Evolutionary conservation across 2,888 invertebrate genomes (phyloP).

Genomic region (Lottia scabra): DNA sequence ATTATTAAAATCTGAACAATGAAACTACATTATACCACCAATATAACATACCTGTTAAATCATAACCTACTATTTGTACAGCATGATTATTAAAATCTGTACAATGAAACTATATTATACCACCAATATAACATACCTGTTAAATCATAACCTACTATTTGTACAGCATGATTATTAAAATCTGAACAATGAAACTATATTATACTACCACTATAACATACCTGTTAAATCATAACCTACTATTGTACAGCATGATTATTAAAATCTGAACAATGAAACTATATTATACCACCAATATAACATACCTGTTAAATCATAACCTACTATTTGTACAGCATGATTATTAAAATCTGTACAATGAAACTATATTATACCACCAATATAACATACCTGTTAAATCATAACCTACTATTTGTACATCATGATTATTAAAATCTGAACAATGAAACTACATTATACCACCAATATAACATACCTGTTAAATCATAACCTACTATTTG

Average conservation of each 20-base stretch:
- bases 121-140: slow-evolving; percentile 88
- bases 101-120: slow-evolving; percentile 86
- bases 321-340: slow-evolving; percentile 86
- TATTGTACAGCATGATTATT: slow-evolving; percentile 87
- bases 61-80: slow-evolving; percentile 86
- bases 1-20: slow-evolving; percentile 82
- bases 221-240: slow-evolving; percentile 88
- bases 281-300: slow-evolving; percentile 87
- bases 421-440: slow-evolving; percentile 81
- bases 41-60: too few relatives aligned
- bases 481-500: slow-evolving; percentile 86
- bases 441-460: slow-evolving; percentile 88
- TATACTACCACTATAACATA: slow-evolving; percentile 86
- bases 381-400: too few relatives aligned
- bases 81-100: slow-evolving; percentile 83
- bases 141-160: slow-evolving; percentile 86
- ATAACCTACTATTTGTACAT: slow-evolving; percentile 86
- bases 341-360: slow-evolving; percentile 83
- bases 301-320: too few relatives aligned
- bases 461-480: too few relatives aligned
- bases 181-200: slow-evolving; percentile 85
- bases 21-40: slow-evolving; percentile 85
- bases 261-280: slow-evolving; percentile 80
- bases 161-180: slow-evolving; percentile 84
- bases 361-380: slow-evolving; percentile 85